Evolutionary conservation across 2,113 vertebrate genomes (phyloP).

Genomic region (Aegotheles bennettii): DNA sequence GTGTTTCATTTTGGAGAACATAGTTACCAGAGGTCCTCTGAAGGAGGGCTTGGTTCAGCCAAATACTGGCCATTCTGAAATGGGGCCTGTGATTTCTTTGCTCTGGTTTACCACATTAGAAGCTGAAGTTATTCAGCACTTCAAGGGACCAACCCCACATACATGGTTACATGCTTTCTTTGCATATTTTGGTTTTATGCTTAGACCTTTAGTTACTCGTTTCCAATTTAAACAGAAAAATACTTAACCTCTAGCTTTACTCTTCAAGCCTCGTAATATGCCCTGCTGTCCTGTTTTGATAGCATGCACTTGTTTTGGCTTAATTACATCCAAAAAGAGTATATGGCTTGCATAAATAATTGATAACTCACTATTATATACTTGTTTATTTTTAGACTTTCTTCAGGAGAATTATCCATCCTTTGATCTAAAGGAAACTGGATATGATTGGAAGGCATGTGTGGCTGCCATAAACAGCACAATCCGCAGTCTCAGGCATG

Average conservation of each 20-base stretch:
- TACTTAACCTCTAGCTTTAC: neutral
- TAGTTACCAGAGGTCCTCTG: neutral
- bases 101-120: neutral
- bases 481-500: slow-evolving; percentile 69
- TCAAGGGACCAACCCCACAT: neutral
- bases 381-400: slow-evolving; percentile 73
- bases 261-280: neutral
- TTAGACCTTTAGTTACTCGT: neutral
- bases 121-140: neutral
- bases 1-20: neutral
- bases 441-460: slow-evolving; percentile 77
- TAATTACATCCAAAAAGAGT: neutral
- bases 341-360: neutral
- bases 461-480: slow-evolving; percentile 76
- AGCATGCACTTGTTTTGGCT: neutral
- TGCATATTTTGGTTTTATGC: neutral
- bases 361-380: neutral
- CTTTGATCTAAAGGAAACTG: slow-evolving; percentile 71
- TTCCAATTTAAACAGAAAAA: neutral
- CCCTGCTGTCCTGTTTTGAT: neutral
- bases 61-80: neutral
- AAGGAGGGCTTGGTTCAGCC: neutral
- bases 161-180: neutral
- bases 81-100: neutral
- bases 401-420: slow-evolving; percentile 72